These are phyloP conservation scores for Mesocricetus auratus DNA, from an alignment of 2,113 vertebrate genomes.

Conservation along the genomic window DNA sequence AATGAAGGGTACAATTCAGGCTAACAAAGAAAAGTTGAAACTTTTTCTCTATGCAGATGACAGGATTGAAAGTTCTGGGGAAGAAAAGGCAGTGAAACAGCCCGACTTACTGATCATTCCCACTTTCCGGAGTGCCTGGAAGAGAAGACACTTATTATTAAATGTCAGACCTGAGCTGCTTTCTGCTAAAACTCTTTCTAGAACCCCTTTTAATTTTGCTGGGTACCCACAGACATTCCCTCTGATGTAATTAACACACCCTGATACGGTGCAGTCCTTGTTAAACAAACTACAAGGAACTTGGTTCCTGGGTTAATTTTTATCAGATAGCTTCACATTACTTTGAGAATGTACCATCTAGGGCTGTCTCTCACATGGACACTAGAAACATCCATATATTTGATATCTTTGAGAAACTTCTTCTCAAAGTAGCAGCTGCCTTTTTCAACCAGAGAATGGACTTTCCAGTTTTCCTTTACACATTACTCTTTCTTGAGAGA, in stretches of 20 bases:
- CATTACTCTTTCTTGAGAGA: background rate
- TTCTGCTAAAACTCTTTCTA: background rate
- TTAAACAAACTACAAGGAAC: background rate
- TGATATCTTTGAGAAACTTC: conserved; percentile 6
- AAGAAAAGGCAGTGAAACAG: background rate
- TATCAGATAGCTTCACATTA: background rate
- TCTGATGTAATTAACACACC: background rate
- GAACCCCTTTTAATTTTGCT: background rate
- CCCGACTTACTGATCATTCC: conserved; percentile 87
- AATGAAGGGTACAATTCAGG: background rate
- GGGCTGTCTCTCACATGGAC: background rate
- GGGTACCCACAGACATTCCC: background rate
- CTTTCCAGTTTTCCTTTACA: conserved; percentile 32
- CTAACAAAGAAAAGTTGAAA: background rate
- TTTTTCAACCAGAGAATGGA: conserved; percentile 39
- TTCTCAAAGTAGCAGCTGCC: background rate
- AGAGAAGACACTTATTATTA: conserved; percentile 64
- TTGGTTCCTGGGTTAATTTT: background rate
- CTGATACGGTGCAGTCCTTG: background rate
- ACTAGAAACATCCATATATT: conserved; percentile 36
- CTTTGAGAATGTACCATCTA: background rate
- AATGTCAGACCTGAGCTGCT: background rate
- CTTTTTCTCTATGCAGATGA: background rate
- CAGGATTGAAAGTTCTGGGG: background rate
- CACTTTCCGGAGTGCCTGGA: conserved; percentile 87